Evolutionary conservation across 2,888 invertebrate species (phyloP), one percentile per base, ranked within the genome.

Genomic region (Notodonta ziczac): DNA sequence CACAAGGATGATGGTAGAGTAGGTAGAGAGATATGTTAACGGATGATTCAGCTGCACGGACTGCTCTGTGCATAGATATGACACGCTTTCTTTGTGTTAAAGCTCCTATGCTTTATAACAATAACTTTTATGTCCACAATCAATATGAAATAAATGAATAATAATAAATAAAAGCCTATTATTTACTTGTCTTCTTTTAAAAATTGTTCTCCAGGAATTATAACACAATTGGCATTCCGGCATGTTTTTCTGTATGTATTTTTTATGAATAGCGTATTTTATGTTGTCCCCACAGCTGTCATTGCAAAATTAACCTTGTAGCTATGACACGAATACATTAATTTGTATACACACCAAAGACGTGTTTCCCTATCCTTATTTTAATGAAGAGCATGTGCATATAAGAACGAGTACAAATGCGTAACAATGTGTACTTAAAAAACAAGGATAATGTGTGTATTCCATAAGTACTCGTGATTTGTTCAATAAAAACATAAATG

Each of bases 301-400:
- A 42, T 46, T 46, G n/a, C 46, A 46, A 13, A n/a, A n/a, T n/a
- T 46, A 46, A 46, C 46, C 46, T 46, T 46, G 46, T n/a, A n/a
- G 46, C 13, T 46, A 46, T 46, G n/a, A n/a, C 4, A n/a, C 2
- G 42, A 42, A 42, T 9, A 10, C 42, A 42, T 42, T 35, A 1
- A 10, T 42, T 42, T 42, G 4, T 5, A 46, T 5, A n/a, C 46
- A n/a, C 46, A 46, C 46, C 46, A 44, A 44, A 13, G 44, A n/a
- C n/a, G 4, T n/a, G 10, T 2, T n/a, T 46, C 46, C 46, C 46
- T n/a, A 46, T 46, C 46, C 24, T 24, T 10, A 5, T 42, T 10
- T 42, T 4, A 42, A 42, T 35, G 35, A 6, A 35, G 35, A 35
- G 35, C 35, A 35, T 35, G 35, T 35, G 35, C 9, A 10, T 42